Evolutionary conservation across 2,113 vertebrate species (phyloP).

Genomic region (Bothrops jararaca): DNA sequence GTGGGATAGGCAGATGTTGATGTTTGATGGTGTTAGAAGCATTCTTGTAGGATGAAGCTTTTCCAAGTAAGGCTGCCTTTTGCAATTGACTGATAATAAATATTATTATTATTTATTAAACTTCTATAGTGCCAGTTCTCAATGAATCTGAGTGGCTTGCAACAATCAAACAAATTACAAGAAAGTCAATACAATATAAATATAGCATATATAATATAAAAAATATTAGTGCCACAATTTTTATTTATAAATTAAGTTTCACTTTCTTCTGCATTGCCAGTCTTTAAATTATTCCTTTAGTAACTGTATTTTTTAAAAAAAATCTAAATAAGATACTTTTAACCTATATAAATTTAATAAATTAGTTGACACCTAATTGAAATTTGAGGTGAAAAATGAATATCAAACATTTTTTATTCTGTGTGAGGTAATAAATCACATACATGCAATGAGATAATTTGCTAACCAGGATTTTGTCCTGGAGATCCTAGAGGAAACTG

Average conservation of each 20-base stretch:
- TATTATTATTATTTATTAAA: not conserved
- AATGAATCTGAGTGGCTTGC: not conserved
- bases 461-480: not conserved
- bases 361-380: not conserved
- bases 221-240: not conserved
- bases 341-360: not conserved
- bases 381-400: not conserved
- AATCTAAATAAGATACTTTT: not conserved
- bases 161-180: not conserved
- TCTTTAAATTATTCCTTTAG: conserved; percentile 34
- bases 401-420: not conserved
- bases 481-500: not conserved
- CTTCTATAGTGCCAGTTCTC: not conserved
- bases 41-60: not conserved
- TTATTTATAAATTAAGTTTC: not conserved
- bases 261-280: conserved; percentile 7
- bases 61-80: not conserved
- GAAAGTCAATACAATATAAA: not conserved
- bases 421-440: not conserved
- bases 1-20: not conserved
- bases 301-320: conserved; percentile 32
- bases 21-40: not conserved
- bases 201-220: not conserved
- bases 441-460: not conserved
- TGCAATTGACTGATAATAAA: not conserved